Base-by-base conservation (phyloP, 64 coral and sea anemone genomes). In the Hydrozoanthus tunicans region DNA sequence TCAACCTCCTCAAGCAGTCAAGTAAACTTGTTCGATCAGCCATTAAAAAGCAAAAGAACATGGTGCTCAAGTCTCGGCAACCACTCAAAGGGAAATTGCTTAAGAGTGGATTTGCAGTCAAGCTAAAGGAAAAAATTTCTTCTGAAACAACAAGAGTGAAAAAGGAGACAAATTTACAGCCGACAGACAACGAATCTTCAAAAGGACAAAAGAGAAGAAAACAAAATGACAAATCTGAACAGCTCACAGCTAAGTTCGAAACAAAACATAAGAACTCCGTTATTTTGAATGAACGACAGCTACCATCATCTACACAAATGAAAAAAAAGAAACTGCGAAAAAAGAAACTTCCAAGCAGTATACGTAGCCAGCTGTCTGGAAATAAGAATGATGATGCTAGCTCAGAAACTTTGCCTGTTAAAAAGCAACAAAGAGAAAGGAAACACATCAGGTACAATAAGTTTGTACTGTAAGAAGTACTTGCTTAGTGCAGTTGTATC, bases 1-100 rank as follows among this genome's bases (percentile, higher is more conserved):
- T 53, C 56, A 88, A 86, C 53, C 82, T 88, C 5, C 74, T 88
- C 14, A 88, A 88, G 26, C 84, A 88, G 23, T 88, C 84, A 43
- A 88, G 84, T 75, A 88, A 88, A 56, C 25, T 88, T 74, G 84
- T 88, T 73, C 68, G 84, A 60, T 88, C 84, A 59, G 84, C 84
- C 56, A 88, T 88, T 58, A 88, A 88, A 25, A 88, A 88, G 23
- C 53, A 73, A 59, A 88, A 88, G 23, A 88, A 74, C 32, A 75
- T 73, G 56, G 55, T 20, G 25, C 54, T 66, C 7, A 74, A 74
- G 8, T 73, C 84, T 56, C 69, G 67, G 9, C 68, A 88, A 14
- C 56, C 84, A 59, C 53, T 88, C 11, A 88, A 73, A 73, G 56
- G 69, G 3, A 88, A 74, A 60, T 27, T 58, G 3, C 20, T 73